Percentiles rank a stretch among this genome's conserved stretches.
These are phyloP conservation scores for Acridotheres tristis DNA, from an alignment of 2,797 vertebrate genomes.

Conservation along the genomic window DNA sequence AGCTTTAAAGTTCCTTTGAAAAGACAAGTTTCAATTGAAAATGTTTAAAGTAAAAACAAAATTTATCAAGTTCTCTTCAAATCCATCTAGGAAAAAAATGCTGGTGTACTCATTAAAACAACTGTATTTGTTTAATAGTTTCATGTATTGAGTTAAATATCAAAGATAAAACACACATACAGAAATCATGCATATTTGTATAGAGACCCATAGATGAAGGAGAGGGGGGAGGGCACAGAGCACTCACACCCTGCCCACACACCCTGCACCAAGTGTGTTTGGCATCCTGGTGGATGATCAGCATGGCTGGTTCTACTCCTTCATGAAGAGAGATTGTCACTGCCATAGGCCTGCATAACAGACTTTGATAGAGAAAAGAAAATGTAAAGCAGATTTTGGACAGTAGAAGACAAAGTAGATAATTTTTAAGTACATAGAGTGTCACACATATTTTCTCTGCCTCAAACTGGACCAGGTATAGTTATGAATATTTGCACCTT, in stretches of 20 bases:
- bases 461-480: background rate
- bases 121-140: background rate
- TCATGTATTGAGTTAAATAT: background rate
- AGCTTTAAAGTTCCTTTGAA: background rate
- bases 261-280: rapidly evolving
- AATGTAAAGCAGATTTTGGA: background rate
- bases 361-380: background rate
- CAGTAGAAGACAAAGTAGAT: background rate
- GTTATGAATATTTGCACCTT: background rate
- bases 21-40: background rate
- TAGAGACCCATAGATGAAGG: background rate
- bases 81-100: background rate
- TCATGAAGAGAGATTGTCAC: background rate
- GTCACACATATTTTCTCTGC: background rate
- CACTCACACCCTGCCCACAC: background rate
- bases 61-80: background rate
- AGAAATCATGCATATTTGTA: background rate
- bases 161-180: background rate
- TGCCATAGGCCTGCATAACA: background rate
- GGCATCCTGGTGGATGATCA: background rate
- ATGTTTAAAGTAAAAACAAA: background rate
- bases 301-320: background rate
- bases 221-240: background rate
- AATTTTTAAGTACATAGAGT: background rate
- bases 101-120: background rate